Conservation (phyloP, 2,888 invertebrate genomes). For the Oasisia sp. region DNA sequence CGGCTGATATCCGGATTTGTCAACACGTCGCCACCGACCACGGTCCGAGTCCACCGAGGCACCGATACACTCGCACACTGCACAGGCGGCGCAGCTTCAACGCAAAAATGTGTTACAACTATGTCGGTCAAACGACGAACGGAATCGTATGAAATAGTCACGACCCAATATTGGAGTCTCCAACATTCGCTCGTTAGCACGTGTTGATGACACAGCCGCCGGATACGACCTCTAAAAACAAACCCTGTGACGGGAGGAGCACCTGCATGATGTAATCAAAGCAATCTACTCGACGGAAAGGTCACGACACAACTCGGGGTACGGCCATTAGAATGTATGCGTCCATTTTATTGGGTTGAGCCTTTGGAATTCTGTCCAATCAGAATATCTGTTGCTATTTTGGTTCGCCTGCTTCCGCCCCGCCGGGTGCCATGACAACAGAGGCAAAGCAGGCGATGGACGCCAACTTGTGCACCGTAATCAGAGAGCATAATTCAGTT, state of each 20-base stretch:
- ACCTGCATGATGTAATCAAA: slow-evolving; percentile 17
- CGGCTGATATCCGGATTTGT: not conserved
- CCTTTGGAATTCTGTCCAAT: not conserved
- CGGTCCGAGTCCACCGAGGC: not conserved
- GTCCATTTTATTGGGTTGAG: not conserved
- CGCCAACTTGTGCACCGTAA: not conserved
- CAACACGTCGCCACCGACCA: not conserved
- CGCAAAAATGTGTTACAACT: not conserved
- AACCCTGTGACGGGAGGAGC: not conserved
- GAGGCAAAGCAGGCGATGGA: slow-evolving; percentile 5
- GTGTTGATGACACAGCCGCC: not conserved
- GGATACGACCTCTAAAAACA: slow-evolving; percentile 10
- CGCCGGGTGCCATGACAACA: not conserved
- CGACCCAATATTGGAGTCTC: slow-evolving; percentile 8
- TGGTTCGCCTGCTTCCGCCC: not conserved
- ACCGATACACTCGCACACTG: not conserved
- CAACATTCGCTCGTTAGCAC: not conserved
- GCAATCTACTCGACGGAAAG: not conserved
- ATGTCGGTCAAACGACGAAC: not conserved
- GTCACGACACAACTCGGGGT: not conserved
- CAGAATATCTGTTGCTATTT: not conserved
- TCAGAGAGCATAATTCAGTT: not conserved
- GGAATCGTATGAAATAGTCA: not conserved
- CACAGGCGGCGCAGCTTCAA: not conserved
- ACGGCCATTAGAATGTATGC: not conserved